These are phyloP conservation scores for Sarcoramphus papa DNA, from an alignment of 2,797 vertebrate species.

Conservation along the genomic window DNA sequence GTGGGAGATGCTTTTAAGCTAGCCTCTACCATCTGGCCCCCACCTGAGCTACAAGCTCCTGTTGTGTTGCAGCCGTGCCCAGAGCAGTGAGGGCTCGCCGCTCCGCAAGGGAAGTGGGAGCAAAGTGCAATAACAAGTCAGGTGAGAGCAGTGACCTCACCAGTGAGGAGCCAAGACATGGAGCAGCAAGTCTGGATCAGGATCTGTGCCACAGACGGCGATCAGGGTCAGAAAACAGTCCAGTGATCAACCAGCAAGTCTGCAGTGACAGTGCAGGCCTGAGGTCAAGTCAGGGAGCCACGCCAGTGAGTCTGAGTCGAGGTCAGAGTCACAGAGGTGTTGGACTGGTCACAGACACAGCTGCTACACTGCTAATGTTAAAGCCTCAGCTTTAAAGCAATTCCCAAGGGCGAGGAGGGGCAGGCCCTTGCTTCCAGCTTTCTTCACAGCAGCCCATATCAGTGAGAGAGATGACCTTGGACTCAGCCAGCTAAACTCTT, in stretches of 20 bases:
- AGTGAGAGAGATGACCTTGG: not conserved
- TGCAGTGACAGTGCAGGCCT: not conserved
- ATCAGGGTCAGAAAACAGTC: not conserved
- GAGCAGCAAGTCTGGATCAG: not conserved
- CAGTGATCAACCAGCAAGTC: not conserved
- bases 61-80: not conserved
- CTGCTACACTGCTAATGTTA: not conserved
- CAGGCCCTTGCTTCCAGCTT: not conserved
- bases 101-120: not conserved
- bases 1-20: not conserved
- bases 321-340: fast-evolving
- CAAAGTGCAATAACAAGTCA: not conserved
- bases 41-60: not conserved
- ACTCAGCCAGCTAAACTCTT: not conserved
- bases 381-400: not conserved
- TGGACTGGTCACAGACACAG: not conserved
- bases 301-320: not conserved
- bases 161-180: not conserved
- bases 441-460: not conserved
- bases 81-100: not conserved
- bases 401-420: not conserved
- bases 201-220: not conserved
- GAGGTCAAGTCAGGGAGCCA: not conserved
- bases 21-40: not conserved
- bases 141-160: not conserved